Percentiles rank a stretch among this genome's conserved stretches.
phyloP scores from a whole-genome alignment of 2,888 invertebrate species.

The Polydrusus tereticollis region DNA sequence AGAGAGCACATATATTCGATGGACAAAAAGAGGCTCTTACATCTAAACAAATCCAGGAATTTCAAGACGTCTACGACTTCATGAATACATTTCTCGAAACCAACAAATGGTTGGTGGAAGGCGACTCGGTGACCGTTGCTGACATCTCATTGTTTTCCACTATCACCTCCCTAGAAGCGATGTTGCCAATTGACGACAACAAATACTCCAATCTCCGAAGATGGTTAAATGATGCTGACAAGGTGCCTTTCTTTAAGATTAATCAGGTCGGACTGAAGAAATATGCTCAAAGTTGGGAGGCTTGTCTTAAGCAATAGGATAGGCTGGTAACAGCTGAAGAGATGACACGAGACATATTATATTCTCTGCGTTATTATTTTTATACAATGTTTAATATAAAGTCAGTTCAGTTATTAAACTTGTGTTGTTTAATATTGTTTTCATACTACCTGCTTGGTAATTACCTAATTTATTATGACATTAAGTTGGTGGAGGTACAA shows the following conservation, averaged over 20 bases:
- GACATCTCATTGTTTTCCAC: slow-evolving; percentile 36
- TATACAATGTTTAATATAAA: no score
- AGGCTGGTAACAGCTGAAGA: not conserved
- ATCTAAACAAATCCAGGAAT: slow-evolving; percentile 57
- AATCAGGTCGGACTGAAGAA: slow-evolving; percentile 27
- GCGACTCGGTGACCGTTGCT: slow-evolving; percentile 37
- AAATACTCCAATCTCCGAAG: slow-evolving; percentile 52
- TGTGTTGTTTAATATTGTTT: no score
- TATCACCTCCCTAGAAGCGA: slow-evolving; percentile 23
- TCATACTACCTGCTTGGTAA: no score
- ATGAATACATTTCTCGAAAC: slow-evolving; percentile 67
- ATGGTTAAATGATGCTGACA: slow-evolving; percentile 62
- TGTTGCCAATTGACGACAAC: slow-evolving; percentile 45
- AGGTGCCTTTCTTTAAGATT: slow-evolving; percentile 57
- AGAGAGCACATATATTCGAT: slow-evolving; percentile 36
- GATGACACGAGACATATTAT: not conserved
- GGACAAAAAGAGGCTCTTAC: slow-evolving; percentile 37
- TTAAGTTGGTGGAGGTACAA: no score
- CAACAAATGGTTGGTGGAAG: slow-evolving; percentile 31
- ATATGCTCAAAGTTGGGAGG: slow-evolving; percentile 23
- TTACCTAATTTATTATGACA: no score
- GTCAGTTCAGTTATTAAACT: no score
- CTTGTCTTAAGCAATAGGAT: slow-evolving; percentile 4
- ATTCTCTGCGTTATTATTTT: no score
- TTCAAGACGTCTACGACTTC: slow-evolving; percentile 67